These are phyloP conservation scores for Papilio machaon DNA, from an alignment of 1,140 invertebrate species.

Conservation along the genomic window DNA sequence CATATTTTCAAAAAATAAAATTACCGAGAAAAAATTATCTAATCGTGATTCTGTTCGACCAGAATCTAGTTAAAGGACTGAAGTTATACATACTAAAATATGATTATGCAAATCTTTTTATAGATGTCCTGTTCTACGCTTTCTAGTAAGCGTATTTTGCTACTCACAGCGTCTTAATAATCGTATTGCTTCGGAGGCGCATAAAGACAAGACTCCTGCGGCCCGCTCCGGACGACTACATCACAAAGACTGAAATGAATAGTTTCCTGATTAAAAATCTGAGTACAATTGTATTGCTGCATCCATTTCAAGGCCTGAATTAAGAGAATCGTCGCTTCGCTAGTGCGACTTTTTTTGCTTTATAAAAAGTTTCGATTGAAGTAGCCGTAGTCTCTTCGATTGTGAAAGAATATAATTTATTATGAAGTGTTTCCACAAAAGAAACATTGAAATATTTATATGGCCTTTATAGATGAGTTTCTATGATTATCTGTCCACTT, in stretches of 20 bases:
- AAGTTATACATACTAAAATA: too few relatives aligned
- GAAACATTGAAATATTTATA: background rate
- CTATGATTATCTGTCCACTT: background rate
- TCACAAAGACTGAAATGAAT: slow-evolving; percentile 25
- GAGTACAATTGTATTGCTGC: slow-evolving; percentile 21
- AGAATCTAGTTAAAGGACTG: too few relatives aligned
- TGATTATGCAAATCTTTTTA: too few relatives aligned
- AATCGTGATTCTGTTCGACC: too few relatives aligned
- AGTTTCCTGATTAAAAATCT: slow-evolving; percentile 33
- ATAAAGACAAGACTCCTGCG: background rate
- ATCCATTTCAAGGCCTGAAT: slow-evolving; percentile 6
- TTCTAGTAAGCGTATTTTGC: too few relatives aligned
- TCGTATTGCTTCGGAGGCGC: background rate
- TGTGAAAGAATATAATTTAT: background rate
- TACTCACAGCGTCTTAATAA: background rate
- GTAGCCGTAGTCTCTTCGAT: too few relatives aligned
- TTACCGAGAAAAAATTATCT: too few relatives aligned
- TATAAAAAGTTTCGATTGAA: slow-evolving; percentile 1
- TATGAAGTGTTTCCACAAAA: background rate
- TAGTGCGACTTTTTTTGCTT: background rate
- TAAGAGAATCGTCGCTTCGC: slow-evolving; percentile 1
- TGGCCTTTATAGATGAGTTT: background rate
- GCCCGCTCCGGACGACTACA: background rate
- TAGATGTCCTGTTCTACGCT: too few relatives aligned
- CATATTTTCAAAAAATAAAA: too few relatives aligned